Base-by-base conservation (phyloP, 2,797 vertebrate species). In the Neosalanx taihuensis region DNA sequence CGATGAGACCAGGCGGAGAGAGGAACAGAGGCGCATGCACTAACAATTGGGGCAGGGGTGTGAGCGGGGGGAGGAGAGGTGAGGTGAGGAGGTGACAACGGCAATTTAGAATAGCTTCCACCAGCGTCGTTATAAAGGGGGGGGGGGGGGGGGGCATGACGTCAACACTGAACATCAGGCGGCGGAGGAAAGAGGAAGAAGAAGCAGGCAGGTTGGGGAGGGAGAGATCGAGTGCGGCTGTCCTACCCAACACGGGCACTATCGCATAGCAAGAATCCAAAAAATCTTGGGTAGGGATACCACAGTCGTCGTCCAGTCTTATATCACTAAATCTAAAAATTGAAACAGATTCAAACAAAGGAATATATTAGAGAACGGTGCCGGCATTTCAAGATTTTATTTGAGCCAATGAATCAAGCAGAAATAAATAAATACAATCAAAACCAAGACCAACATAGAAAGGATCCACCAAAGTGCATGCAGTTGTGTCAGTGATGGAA, bases 181-280 rank as follows among this genome's bases (percentile, higher is more conserved):
- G 18, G 30, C 53, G 5, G 33, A 57, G 20, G 61, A n/a, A 41
- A 82, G 69, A 76, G 56, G 74, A 66, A 82, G 33, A 81, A 70
- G 75, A 76, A 64, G 85, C 17, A 6, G 23, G 49, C 9, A 2
- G 23, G 5, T 10, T 20, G n/a, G 31, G n/a, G 29, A 20, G 18
- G 15, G 41, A 78, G 81, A 85, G 70, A 83, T 75, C 75, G 64
- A 84, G 83, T 82, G 74, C 82, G 75, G 84, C 76, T 41, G 77
- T 83, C 94, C 93, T 97, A 99, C 98, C 98, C 91, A 99, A 92
- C 84, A 99, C 95, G 17, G 98, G 98, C 80, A 99, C 96, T 89
- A 99, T 97, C 88, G 97, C 97, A 81, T 98, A 98, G 93, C 98
- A 99, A 2, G 98, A 98, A 60, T 97, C 95, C 93, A 99, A 92